Percentiles rank a stretch among this genome's conserved stretches.
Conservation (phyloP, 2,113 vertebrate species). For the Eptesicus fuscus region DNA sequence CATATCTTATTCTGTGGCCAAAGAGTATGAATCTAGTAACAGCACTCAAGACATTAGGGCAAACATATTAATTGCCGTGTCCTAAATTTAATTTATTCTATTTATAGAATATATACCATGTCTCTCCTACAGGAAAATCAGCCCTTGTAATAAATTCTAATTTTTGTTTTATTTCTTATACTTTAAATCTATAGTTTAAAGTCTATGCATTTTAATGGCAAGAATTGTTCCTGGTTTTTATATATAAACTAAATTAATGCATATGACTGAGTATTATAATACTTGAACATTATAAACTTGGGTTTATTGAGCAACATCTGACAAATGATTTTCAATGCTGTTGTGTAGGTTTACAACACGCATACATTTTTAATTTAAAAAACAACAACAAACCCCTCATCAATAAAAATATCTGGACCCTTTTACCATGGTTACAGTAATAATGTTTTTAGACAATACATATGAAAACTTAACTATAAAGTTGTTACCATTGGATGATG, state of each 20-base stretch:
- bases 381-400: neutral
- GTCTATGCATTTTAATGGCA: neutral
- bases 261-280: neutral
- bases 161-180: neutral
- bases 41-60: neutral
- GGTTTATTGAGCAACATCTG: neutral
- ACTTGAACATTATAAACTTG: neutral
- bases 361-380: neutral
- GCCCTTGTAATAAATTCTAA: neutral
- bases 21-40: neutral
- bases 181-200: neutral
- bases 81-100: neutral
- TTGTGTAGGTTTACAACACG: neutral
- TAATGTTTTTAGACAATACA: neutral
- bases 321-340: neutral
- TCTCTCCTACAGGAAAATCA: neutral
- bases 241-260: neutral
- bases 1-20: neutral
- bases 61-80: neutral
- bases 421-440: neutral
- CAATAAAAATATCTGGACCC: neutral
- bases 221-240: neutral
- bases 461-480: neutral
- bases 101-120: neutral
- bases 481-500: neutral